Percentiles rank a stretch among this genome's conserved stretches.
Evolutionary conservation across 2,888 invertebrate species (phyloP).

Genomic region (Mythimna albipuncta): DNA sequence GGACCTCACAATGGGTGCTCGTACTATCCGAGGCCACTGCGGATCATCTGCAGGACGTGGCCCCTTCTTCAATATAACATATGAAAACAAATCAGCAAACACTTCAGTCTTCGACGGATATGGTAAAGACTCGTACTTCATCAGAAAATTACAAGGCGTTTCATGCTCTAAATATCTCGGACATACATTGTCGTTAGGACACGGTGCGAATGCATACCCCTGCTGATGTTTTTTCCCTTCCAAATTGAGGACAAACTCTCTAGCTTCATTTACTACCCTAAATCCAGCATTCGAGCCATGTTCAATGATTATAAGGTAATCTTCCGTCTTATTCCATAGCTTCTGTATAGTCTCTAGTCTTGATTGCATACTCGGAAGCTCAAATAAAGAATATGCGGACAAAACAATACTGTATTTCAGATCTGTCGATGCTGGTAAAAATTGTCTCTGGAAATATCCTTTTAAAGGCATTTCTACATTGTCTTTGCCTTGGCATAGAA

Average conservation of each 20-base stretch:
- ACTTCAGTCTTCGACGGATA: slow-evolving; percentile 84
- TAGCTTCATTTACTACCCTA: slow-evolving; percentile 95
- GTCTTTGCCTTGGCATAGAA: slow-evolving; percentile 92
- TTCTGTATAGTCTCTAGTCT: slow-evolving; percentile 93
- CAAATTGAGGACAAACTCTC: slow-evolving; percentile 94
- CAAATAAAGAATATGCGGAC: slow-evolving; percentile 95
- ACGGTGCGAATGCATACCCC: slow-evolving; percentile 95
- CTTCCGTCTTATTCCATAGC: slow-evolving; percentile 96
- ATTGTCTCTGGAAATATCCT: slow-evolving; percentile 94
- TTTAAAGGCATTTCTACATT: slow-evolving; percentile 91
- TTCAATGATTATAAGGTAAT: slow-evolving; percentile 96
- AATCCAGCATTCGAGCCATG: slow-evolving; percentile 96
- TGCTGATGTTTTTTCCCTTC: slow-evolving; percentile 70
- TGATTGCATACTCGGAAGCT: slow-evolving; percentile 92
- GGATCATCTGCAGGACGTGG: slow-evolving; percentile 84
- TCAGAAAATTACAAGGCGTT: slow-evolving; percentile 95
- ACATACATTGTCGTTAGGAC: slow-evolving; percentile 95
- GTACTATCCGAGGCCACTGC: slow-evolving; percentile 95
- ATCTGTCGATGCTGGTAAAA: slow-evolving; percentile 92
- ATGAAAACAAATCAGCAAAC: slow-evolving; percentile 92
- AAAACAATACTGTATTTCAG: slow-evolving; percentile 95
- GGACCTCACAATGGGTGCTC: slow-evolving; percentile 92
- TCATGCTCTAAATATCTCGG: slow-evolving; percentile 92
- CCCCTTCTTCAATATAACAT: slow-evolving; percentile 96
- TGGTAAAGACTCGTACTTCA: slow-evolving; percentile 91